Percentiles rank a stretch among this genome's conserved stretches.
phyloP scores from a whole-genome alignment of 1,140 invertebrate species.

The Drosophila mojavensis region DNA sequence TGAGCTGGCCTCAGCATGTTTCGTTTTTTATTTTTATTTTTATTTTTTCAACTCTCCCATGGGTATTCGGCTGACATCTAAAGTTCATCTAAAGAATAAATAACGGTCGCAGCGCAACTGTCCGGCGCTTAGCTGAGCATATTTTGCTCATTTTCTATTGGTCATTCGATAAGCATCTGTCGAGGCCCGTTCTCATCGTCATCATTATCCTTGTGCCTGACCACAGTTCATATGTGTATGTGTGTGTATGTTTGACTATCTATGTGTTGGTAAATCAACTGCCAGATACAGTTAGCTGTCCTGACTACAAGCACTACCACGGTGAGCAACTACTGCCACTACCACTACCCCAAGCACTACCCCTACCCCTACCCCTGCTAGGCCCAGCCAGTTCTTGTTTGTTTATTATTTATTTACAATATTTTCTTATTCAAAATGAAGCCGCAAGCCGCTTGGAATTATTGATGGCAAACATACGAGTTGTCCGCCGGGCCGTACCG shows the following conservation, averaged over 20 bases:
- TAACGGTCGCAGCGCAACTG: not conserved
- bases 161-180: constrained; percentile 23
- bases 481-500: not conserved
- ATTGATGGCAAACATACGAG: constrained; percentile 64
- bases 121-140: constrained; percentile 23
- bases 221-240: constrained; percentile 57
- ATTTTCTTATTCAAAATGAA: constrained; percentile 82
- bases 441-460: constrained; percentile 72
- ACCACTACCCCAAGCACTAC: too few relatives aligned
- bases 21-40: not conserved
- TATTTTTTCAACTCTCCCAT: not conserved
- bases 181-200: constrained; percentile 12
- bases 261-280: constrained; percentile 54
- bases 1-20: too few relatives aligned
- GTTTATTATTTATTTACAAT: constrained; percentile 80
- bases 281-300: constrained; percentile 68
- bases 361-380: too few relatives aligned
- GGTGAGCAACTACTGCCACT: not conserved
- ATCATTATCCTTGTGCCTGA: constrained; percentile 19
- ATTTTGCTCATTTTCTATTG: constrained; percentile 21
- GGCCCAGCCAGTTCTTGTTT: constrained; percentile 11
- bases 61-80: not conserved
- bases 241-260: constrained; percentile 15
- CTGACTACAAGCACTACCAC: constrained; percentile 4
- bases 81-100: not conserved